Percentiles rank a stretch among this genome's conserved stretches.
phyloP scores from a whole-genome alignment of 1,140 invertebrate genomes.

The Vanessa atalanta region DNA sequence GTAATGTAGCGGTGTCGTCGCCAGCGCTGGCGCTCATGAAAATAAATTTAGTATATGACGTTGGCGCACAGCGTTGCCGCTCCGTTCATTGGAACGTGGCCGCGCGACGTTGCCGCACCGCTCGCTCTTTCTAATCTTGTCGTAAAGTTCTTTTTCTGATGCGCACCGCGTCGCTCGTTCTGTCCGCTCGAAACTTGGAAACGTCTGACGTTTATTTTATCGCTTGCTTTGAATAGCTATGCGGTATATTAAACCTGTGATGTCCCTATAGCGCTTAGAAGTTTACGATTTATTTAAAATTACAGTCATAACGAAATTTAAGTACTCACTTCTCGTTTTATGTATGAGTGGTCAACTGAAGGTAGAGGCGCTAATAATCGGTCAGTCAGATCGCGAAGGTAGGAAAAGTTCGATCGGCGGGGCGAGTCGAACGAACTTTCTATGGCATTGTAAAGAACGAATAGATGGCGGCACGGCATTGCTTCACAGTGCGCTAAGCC shows the following conservation, averaged over 20 bases:
- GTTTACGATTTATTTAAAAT: slow-evolving; percentile 18
- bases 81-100: slow-evolving; percentile 72
- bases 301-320: slow-evolving; percentile 12
- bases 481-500: slow-evolving; percentile 71
- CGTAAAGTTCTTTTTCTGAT: slow-evolving; percentile 81
- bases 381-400: slow-evolving; percentile 49
- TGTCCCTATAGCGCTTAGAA: slow-evolving; percentile 28
- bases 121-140: slow-evolving; percentile 80
- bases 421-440: slow-evolving; percentile 77
- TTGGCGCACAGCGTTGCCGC: slow-evolving; percentile 72
- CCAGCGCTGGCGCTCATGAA: slow-evolving; percentile 78
- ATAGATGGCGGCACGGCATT: slow-evolving; percentile 74
- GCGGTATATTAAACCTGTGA: slow-evolving; percentile 69
- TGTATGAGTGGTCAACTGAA: slow-evolving; percentile 39
- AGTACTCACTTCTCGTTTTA: slow-evolving; percentile 4
- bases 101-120: slow-evolving; percentile 74
- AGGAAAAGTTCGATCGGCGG: slow-evolving; percentile 73
- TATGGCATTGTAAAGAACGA: slow-evolving; percentile 77
- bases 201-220: slow-evolving; percentile 77
- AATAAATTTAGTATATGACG: slow-evolving; percentile 81
- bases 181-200: slow-evolving; percentile 76
- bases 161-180: slow-evolving; percentile 75
- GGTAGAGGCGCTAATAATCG: slow-evolving; percentile 56
- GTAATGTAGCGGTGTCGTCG: slow-evolving; percentile 68
- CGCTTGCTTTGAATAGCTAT: slow-evolving; percentile 60